A percentile compares a stretch with the other conserved stretches of the same genome.
Evolutionary conservation across 2,888 invertebrate genomes (phyloP).

Genomic region (Archips crataeganus): DNA sequence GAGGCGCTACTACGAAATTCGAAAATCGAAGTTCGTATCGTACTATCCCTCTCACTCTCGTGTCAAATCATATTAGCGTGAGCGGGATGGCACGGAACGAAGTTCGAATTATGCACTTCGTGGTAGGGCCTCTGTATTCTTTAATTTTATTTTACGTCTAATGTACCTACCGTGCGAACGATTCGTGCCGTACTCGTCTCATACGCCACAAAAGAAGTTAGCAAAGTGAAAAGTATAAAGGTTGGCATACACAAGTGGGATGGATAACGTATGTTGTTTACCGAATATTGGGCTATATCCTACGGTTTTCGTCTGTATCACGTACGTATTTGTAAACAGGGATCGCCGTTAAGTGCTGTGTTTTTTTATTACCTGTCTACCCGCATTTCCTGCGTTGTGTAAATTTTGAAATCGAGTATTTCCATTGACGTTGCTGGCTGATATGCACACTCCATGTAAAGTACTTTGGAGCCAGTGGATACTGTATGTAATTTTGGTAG

Average conservation of each 20-base stretch:
- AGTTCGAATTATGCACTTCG: too few species aligned
- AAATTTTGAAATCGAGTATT: not conserved
- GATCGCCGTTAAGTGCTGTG: conserved; percentile 37
- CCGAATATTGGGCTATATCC: conserved; percentile 41
- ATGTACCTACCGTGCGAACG: too few species aligned
- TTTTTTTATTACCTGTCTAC: conserved; percentile 38
- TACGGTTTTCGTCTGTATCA: conserved; percentile 33
- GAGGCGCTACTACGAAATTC: too few species aligned
- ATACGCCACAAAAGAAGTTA: conserved; percentile 8
- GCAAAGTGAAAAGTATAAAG: conserved; percentile 41
- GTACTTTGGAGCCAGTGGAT: too few species aligned
- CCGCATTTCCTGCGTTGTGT: conserved; percentile 5
- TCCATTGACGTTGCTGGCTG: not conserved
- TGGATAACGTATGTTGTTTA: conserved; percentile 40
- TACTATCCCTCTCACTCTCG: too few species aligned
- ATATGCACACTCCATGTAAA: too few species aligned
- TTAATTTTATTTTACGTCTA: too few species aligned
- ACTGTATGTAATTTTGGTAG: too few species aligned
- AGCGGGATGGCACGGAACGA: too few species aligned
- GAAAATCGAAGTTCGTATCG: too few species aligned
- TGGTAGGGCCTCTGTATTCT: too few species aligned
- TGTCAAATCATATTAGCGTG: too few species aligned
- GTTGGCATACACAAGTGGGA: conserved; percentile 39
- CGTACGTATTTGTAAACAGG: conserved; percentile 38
- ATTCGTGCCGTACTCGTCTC: conserved; percentile 14